A percentile compares a stretch with the other conserved stretches of the same genome.
Evolutionary conservation across 2,888 invertebrate genomes (phyloP).

Genomic region (Polyploca ridens): DNA sequence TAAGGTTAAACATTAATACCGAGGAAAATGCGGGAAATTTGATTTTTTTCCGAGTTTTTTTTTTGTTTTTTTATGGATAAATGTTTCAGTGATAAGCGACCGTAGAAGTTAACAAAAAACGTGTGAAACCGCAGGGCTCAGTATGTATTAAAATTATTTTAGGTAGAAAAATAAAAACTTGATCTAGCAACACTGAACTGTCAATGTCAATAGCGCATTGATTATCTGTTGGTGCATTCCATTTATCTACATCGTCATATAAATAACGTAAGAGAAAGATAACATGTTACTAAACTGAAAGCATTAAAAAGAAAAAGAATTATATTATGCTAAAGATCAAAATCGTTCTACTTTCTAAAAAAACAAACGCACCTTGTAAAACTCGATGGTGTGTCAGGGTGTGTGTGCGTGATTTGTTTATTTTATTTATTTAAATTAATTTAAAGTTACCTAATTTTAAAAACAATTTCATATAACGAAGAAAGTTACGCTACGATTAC

Average conservation of each 20-base stretch:
- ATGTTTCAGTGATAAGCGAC: too few relatives aligned
- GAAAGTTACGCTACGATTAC: background rate
- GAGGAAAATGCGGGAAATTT: too few relatives aligned
- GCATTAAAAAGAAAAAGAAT: background rate
- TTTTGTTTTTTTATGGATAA: too few relatives aligned
- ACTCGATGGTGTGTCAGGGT: too few relatives aligned
- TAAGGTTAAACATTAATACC: too few relatives aligned
- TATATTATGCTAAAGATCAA: background rate
- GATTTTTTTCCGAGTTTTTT: too few relatives aligned
- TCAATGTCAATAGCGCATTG: background rate
- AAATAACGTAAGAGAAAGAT: background rate
- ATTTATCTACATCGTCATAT: background rate
- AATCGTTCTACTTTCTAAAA: background rate
- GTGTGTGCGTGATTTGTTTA: constrained; percentile 5
- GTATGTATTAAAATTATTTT: background rate
- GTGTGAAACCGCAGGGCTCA: too few relatives aligned
- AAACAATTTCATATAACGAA: background rate
- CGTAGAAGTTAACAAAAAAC: too few relatives aligned
- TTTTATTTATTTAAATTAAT: background rate
- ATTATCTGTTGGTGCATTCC: background rate
- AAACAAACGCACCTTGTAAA: background rate
- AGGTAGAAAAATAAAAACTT: background rate
- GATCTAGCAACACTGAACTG: background rate
- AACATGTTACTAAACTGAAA: background rate
- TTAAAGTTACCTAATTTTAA: background rate